Conservation (phyloP, 2,113 vertebrate genomes). For the Loxodonta africana region DNA sequence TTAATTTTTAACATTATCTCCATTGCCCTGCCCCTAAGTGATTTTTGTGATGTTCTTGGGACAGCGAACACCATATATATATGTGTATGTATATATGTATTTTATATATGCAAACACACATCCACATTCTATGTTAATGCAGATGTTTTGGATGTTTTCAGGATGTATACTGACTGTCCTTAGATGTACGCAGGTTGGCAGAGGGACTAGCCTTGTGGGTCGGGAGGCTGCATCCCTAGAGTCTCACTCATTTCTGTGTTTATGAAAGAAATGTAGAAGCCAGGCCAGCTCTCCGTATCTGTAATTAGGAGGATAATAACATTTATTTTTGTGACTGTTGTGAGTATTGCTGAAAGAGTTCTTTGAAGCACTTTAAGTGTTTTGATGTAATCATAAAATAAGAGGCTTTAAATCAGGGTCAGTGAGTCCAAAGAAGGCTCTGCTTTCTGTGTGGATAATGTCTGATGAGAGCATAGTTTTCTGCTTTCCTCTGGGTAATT, state of each 20-base stretch:
- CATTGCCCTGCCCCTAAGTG: not conserved
- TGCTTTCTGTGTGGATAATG: conserved; percentile 38
- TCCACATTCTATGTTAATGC: not conserved
- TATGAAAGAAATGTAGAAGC: not conserved
- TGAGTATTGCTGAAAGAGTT: conserved; percentile 66
- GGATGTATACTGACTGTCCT: not conserved
- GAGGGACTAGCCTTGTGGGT: not conserved
- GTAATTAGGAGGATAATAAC: conserved; percentile 36
- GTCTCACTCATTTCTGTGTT: not conserved
- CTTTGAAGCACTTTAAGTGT: conserved; percentile 64
- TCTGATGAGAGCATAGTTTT: not conserved
- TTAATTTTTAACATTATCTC: not conserved
- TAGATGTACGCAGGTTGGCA: not conserved
- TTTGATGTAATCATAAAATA: conserved; percentile 64
- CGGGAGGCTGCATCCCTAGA: not conserved
- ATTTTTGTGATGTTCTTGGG: not conserved
- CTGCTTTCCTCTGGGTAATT: conserved; percentile 20
- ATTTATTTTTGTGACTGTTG: conserved; percentile 58
- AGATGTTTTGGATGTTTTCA: not conserved
- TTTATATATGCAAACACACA: not conserved
- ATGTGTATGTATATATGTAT: too few relatives aligned
- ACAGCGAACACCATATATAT: not conserved
- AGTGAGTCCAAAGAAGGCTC: not conserved
- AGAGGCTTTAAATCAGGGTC: conserved; percentile 51
- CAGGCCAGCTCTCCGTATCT: conserved; percentile 46